Base-by-base conservation (phyloP, 1,140 invertebrate species). In the Drosophila gunungcola region DNA sequence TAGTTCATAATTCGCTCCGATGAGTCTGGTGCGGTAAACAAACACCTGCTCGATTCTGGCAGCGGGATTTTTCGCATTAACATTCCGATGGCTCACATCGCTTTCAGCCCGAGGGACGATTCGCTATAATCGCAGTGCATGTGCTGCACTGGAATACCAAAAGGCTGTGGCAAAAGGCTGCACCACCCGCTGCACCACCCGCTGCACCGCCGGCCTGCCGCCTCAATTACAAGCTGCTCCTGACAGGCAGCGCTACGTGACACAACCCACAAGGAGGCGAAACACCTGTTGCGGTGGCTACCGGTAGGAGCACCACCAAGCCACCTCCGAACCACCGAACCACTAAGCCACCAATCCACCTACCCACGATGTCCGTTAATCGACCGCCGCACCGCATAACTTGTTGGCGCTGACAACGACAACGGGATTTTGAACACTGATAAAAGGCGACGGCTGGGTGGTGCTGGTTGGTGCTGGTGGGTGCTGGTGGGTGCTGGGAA, bases 351-450 rank as follows among this genome's bases (percentile, higher is more conserved):
- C 11, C 36, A 39, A 43, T 25, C 38, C 75, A 41, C 36, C 34
- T 7, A 32, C 34, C 53, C 60, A 54, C 29, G 48, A 52, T 52
- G 58, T 65, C 79, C 62, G 77, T 85, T 85, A 84, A 80, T 78
- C 80, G 77, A 57, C 52, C 73, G 65, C 56, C 55, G 56, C 70
- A 49, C 32, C 68, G 83, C 82, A 89, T 77, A 83, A 88, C 79
- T 88, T 83, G 83, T 86, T 88, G 85, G 69, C 72, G 79, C 79
- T 89, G 84, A 88, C 83, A 88, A 79, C 79, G 78, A 88, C 83
- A 88, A 88, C 84, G 83, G 83, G 83, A 88, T 88, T 88, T 77
- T 83, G 70, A 88, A 57, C 67, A 65, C 75, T 88, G 82, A 88
- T 88, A 80, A 88, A 80, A 88, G 67, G 49, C 58, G 63, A 64